Conservation (phyloP, 2,797 vertebrate species). For the Corythornis leucogaster region DNA sequence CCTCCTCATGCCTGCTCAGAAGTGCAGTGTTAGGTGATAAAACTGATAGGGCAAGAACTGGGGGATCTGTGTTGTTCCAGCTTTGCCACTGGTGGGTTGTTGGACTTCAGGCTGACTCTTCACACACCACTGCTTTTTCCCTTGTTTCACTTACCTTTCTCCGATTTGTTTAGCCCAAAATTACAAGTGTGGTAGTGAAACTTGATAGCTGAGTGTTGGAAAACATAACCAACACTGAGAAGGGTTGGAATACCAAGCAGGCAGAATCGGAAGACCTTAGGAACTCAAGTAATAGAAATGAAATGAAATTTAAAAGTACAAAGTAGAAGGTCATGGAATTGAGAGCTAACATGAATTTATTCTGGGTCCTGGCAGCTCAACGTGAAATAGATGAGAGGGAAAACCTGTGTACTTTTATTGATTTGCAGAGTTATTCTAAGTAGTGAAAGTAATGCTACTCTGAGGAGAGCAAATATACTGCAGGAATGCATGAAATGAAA, state of each 20-base stretch:
- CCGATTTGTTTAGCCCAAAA: neutral
- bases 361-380: conserved; percentile 31
- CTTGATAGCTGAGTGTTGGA: neutral
- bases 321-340: conserved; percentile 50
- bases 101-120: neutral
- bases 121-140: neutral
- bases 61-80: neutral
- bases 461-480: conserved; percentile 1
- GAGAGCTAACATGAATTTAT: conserved; percentile 47
- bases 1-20: neutral
- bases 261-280: conserved; percentile 31
- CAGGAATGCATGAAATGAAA: neutral
- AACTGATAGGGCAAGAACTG: neutral
- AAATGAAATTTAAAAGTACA: conserved; percentile 62
- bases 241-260: conserved; percentile 36
- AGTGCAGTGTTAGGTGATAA: neutral
- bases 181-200: neutral
- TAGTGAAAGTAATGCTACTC: conserved; percentile 5
- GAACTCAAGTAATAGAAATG: conserved; percentile 55
- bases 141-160: neutral
- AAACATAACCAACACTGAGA: neutral
- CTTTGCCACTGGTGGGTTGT: neutral
- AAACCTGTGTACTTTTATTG: conserved; percentile 37
- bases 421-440: conserved; percentile 46
- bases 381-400: conserved; percentile 40